Conservation (phyloP, 2,797 vertebrate genomes). For the Pipistrellus nathusii region DNA sequence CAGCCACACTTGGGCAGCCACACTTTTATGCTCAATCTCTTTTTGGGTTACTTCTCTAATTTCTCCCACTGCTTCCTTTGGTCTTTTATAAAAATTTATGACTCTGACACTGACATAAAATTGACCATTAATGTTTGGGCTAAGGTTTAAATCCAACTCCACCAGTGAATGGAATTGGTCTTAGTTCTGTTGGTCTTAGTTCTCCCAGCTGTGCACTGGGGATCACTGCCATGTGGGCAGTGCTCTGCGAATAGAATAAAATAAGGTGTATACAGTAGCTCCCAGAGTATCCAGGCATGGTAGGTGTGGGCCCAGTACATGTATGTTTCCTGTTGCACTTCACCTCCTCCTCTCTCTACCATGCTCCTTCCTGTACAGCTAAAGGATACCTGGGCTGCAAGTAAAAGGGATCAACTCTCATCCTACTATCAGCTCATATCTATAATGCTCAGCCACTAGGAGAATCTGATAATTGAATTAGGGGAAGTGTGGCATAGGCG, state of each 20-base stretch:
- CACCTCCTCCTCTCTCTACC: neutral
- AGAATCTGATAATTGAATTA: neutral
- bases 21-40: neutral
- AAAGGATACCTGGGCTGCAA: neutral
- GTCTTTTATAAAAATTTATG: neutral
- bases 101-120: neutral
- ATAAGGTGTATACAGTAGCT: neutral
- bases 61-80: neutral
- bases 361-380: neutral
- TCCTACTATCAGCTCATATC: neutral
- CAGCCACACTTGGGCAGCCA: neutral
- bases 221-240: neutral
- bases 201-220: neutral
- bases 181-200: neutral
- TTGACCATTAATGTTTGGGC: neutral
- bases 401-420: neutral
- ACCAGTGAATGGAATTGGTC: neutral
- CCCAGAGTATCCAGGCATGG: neutral
- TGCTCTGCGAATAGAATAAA: neutral
- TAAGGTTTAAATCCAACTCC: neutral
- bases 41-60: neutral
- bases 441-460: neutral
- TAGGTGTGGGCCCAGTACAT: rapidly evolving
- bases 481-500: neutral
- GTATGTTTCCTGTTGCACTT: neutral